A percentile compares a stretch with the other conserved stretches of the same genome.
Conservation (phyloP, 2,888 invertebrate species). For the Orthosia cruda region DNA sequence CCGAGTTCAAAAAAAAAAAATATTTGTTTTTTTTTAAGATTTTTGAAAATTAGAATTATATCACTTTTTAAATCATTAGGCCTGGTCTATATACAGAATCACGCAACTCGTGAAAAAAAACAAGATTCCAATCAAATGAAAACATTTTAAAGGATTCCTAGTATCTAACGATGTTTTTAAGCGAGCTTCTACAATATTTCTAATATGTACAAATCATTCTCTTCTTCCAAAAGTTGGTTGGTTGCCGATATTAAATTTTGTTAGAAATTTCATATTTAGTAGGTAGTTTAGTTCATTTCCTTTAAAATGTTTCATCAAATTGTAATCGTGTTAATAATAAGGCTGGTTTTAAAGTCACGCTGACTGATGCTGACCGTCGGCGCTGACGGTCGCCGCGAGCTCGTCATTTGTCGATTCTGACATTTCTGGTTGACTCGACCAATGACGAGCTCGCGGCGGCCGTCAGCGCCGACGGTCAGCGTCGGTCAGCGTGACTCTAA, state of each 20-base stretch:
- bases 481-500: too few relatives aligned
- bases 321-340: conserved; percentile 23
- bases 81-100: conserved; percentile 58
- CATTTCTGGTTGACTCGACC: too few relatives aligned
- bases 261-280: neutral
- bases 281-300: neutral
- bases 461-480: too few relatives aligned
- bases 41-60: conserved; percentile 37
- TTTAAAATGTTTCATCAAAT: conserved; percentile 51
- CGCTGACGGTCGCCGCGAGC: too few relatives aligned
- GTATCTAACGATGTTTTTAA: neutral
- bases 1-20: too few relatives aligned
- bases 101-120: conserved; percentile 28
- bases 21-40: too few relatives aligned
- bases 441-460: too few relatives aligned
- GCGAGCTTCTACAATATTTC: conserved; percentile 18
- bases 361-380: too few relatives aligned
- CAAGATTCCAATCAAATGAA: conserved; percentile 17
- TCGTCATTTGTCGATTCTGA: too few relatives aligned
- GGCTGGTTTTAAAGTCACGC: too few relatives aligned
- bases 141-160: conserved; percentile 44
- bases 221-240: neutral
- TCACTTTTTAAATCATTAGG: conserved; percentile 51
- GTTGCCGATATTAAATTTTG: neutral
- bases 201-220: conserved; percentile 47